Base-by-base conservation (phyloP, 2,888 invertebrate species). In the Meganola albula region DNA sequence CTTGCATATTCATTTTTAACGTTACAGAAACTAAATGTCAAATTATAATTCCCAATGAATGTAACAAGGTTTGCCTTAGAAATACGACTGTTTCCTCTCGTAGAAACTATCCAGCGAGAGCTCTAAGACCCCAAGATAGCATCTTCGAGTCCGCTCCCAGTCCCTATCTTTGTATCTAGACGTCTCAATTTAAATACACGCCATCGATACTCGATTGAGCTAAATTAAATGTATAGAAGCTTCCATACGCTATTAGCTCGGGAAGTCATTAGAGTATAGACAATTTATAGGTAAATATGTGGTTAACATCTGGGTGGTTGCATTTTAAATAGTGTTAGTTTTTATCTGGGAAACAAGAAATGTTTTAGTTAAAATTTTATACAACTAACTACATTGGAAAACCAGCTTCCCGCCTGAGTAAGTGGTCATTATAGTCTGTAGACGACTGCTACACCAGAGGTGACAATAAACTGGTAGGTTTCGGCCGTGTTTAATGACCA, bases 151-250 rank as follows among this genome's bases (percentile, higher is more conserved):
- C 53, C 61, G 70, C 69, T 67, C 60, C 66, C 63, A 55, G 51
- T 51, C 41, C 46, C 58, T 78, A 79, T 83, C 83, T 64, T 44
- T 24, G 36, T 58, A 75, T 78, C 79, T 75, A 56, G 70, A 80
- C 76, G 71, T 77, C 79, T 83, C 79, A 67, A 80, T 80, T 79
- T 76, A 73, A 80, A 80, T 78, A 67, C 63, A 52, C 53, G 47
- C 53, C 56, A 51, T 44, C 36, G 45, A 46, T 49, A 53, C 57
- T 57, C 53, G 50, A 60, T 58, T 57, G 53, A 57, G 56, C 55
- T 59, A 58, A 63, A 58, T 63, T 63, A 59, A 63, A 58, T 53
- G 53, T 47, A 45, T 41, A 55, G 35, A 42, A 48, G 43, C 48
- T 43, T 42, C 39, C 42, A 42, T 40, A 40, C 33, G 40, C 41